Evolutionary conservation across 2,888 invertebrate species (phyloP).

Genomic region (Drymonia ruficornis): DNA sequence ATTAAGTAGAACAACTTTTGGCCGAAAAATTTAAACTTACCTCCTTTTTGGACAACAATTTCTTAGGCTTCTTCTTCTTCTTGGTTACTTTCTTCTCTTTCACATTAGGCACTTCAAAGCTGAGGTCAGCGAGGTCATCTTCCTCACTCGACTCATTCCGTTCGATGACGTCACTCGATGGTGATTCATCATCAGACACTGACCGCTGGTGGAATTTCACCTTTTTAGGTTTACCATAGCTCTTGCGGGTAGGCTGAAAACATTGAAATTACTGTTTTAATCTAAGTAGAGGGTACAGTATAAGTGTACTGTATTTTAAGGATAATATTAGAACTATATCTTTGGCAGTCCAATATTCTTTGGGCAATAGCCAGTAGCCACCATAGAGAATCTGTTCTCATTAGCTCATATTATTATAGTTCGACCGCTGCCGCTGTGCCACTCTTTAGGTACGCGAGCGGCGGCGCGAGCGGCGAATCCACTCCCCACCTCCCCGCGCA

Average conservation of each 20-base stretch:
- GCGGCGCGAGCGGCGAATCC: too few species aligned
- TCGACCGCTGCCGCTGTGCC: too few species aligned
- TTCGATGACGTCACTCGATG: conserved; percentile 23
- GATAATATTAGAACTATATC: too few species aligned
- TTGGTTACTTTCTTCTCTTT: conserved; percentile 55
- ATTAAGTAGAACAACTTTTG: too few species aligned
- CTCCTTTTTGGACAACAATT: conserved; percentile 68
- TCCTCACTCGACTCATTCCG: conserved; percentile 53
- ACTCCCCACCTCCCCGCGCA: too few species aligned
- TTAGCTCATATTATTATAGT: too few species aligned
- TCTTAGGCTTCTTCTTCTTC: conserved; percentile 61
- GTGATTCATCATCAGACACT: conserved; percentile 49
- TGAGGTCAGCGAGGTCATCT: conserved; percentile 64
- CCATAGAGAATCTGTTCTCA: too few species aligned
- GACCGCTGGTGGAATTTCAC: conserved; percentile 61
- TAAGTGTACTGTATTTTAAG: too few species aligned
- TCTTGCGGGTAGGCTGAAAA: conserved; percentile 69
- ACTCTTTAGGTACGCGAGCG: too few species aligned
- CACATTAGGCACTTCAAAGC: conserved; percentile 61
- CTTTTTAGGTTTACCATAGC: conserved; percentile 73
- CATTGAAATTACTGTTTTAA: not conserved
- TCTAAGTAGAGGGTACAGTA: too few species aligned
- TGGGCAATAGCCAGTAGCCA: too few species aligned
- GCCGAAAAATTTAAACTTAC: conserved; percentile 45
- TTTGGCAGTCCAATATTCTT: too few species aligned